Evolutionary conservation across 2,888 invertebrate genomes (phyloP).

Genomic region (Heliothis peltigera): DNA sequence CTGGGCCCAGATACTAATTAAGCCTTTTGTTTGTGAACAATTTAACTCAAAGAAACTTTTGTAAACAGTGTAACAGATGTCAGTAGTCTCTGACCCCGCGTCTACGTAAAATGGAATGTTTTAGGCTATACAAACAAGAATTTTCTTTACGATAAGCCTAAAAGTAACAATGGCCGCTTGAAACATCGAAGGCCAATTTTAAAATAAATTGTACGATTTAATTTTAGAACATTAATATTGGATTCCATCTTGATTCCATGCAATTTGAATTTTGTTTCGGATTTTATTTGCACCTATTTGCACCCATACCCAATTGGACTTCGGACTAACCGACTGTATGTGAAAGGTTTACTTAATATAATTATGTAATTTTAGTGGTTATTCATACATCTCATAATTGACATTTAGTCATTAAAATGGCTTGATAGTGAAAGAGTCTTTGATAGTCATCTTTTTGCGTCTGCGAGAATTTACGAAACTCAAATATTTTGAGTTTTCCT

Average conservation of each 20-base stretch:
- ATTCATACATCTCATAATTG: too few species aligned
- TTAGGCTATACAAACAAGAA: constrained; percentile 47
- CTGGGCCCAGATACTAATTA: background rate
- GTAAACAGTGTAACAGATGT: constrained; percentile 6
- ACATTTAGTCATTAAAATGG: too few species aligned
- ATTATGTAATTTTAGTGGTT: too few species aligned
- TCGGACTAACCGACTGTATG: too few species aligned
- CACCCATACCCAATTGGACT: too few species aligned
- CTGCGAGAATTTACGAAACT: too few species aligned
- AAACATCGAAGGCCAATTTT: constrained; percentile 14
- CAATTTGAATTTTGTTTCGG: too few species aligned
- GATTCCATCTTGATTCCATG: background rate
- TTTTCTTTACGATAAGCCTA: constrained; percentile 50
- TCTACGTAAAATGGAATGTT: constrained; percentile 26
- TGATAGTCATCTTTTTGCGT: too few species aligned
- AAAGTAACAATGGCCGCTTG: constrained; percentile 38
- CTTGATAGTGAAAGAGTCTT: too few species aligned
- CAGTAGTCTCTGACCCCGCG: background rate
- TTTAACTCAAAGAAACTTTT: constrained; percentile 14
- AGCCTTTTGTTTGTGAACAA: background rate
- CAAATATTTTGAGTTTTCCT: too few species aligned
- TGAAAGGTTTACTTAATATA: too few species aligned
- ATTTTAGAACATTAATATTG: background rate
- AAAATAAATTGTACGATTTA: constrained; percentile 19
- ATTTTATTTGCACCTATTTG: too few species aligned